Evolutionary conservation across 2,797 vertebrate genomes (phyloP).

Genomic region (Limosa lapponica): DNA sequence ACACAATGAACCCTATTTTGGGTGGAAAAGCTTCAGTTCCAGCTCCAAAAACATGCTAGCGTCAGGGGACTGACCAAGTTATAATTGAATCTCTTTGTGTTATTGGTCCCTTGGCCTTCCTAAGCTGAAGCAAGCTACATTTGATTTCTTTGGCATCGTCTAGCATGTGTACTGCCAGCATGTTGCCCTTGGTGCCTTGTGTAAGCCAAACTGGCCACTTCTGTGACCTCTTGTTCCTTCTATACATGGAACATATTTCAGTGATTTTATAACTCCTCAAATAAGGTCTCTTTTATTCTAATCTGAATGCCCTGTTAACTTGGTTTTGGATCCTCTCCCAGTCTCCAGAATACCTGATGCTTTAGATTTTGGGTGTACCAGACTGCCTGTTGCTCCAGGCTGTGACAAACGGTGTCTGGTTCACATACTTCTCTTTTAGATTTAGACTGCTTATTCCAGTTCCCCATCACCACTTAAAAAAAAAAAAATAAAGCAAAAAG

Average conservation of each 20-base stretch:
- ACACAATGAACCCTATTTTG: background rate
- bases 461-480: background rate
- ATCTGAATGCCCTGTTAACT: conserved; percentile 32
- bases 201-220: conserved; percentile 42
- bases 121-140: conserved; percentile 14
- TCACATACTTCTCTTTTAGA: background rate
- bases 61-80: conserved; percentile 29
- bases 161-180: conserved; percentile 1
- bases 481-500: background rate
- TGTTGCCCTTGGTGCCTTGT: conserved; percentile 25
- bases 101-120: conserved; percentile 46
- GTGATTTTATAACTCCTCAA: conserved; percentile 37
- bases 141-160: conserved; percentile 54
- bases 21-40: conserved; percentile 11
- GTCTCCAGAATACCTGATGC: conserved; percentile 19
- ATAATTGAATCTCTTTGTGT: conserved; percentile 59
- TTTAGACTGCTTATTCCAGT: background rate
- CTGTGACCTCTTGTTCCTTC: conserved; percentile 61
- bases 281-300: conserved; percentile 58
- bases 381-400: background rate
- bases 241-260: conserved; percentile 34
- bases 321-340: conserved; percentile 37
- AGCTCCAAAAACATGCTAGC: conserved; percentile 17
- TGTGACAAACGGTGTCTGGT: background rate
- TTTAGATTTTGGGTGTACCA: background rate